Evolutionary conservation across 2,888 invertebrate species (phyloP).

Genomic region (Lycophotia porphyrea): DNA sequence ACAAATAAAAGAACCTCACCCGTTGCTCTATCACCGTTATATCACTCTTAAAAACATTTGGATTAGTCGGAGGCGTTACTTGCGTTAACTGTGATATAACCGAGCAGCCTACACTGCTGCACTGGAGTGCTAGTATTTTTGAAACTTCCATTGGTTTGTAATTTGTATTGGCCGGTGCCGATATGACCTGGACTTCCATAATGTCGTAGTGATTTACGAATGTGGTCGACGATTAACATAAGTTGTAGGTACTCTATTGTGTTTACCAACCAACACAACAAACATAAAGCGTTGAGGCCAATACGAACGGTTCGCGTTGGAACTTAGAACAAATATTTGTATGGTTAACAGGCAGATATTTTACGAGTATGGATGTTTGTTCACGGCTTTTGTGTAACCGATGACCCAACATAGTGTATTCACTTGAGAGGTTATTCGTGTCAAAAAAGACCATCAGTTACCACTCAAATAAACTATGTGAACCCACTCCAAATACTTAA

Average conservation of each 20-base stretch:
- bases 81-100: background rate
- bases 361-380: conserved; percentile 46
- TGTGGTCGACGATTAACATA: conserved; percentile 44
- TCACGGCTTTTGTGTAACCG: conserved; percentile 29
- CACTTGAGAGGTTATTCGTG: conserved; percentile 22
- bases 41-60: background rate
- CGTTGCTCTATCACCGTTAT: background rate
- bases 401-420: conserved; percentile 32
- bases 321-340: conserved; percentile 44
- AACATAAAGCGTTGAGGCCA: conserved; percentile 47
- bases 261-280: conserved; percentile 39
- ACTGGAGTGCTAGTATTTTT: background rate
- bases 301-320: conserved; percentile 20
- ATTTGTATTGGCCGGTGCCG: background rate
- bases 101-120: too few species aligned
- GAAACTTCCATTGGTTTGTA: background rate
- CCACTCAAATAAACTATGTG: conserved; percentile 1
- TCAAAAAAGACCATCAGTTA: conserved; percentile 3
- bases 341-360: conserved; percentile 34
- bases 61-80: background rate
- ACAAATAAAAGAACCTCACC: background rate
- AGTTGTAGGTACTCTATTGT: conserved; percentile 47
- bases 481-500: background rate
- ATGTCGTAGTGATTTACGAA: conserved; percentile 44
- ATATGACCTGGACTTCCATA: conserved; percentile 27